phyloP scores from a whole-genome alignment of 2,888 invertebrate species.

The Petrophora chlorosata region DNA sequence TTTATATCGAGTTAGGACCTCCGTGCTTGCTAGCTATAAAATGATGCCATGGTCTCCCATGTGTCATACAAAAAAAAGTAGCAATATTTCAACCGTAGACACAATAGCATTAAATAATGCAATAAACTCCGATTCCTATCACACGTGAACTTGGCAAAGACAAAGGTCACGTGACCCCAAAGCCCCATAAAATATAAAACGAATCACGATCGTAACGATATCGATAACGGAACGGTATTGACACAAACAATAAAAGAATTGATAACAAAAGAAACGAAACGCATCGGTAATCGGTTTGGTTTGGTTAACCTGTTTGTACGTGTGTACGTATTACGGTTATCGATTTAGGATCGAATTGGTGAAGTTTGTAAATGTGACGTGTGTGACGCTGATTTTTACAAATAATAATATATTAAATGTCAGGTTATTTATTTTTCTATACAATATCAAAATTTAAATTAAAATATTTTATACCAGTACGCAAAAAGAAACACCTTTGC shows the following conservation, averaged over 20 bases:
- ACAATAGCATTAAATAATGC: neutral
- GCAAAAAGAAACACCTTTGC: no score
- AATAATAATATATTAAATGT: no score
- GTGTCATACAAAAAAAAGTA: no score
- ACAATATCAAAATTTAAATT: no score
- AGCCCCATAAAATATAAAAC: conserved; percentile 37
- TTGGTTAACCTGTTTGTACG: conserved; percentile 18
- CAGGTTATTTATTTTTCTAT: no score
- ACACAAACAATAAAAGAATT: conserved; percentile 43
- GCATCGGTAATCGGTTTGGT: conserved; percentile 31
- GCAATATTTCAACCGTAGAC: no score
- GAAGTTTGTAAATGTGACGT: no score
- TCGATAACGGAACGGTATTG: conserved; percentile 40
- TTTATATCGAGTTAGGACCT: no score
- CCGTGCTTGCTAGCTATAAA: no score
- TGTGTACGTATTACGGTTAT: conserved; percentile 4
- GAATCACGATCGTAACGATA: conserved; percentile 35
- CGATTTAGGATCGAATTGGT: conserved; percentile 2
- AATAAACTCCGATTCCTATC: conserved; percentile 16
- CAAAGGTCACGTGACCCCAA: conserved; percentile 27
- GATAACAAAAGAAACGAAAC: conserved; percentile 45
- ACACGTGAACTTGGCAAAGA: conserved; percentile 20
- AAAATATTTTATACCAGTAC: no score
- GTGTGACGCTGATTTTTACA: no score
- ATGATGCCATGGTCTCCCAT: no score